Evolutionary conservation across 2,888 invertebrate genomes (phyloP), one percentile per base, ranked within the genome.

Genomic region (Crossocerus cetratus): DNA sequence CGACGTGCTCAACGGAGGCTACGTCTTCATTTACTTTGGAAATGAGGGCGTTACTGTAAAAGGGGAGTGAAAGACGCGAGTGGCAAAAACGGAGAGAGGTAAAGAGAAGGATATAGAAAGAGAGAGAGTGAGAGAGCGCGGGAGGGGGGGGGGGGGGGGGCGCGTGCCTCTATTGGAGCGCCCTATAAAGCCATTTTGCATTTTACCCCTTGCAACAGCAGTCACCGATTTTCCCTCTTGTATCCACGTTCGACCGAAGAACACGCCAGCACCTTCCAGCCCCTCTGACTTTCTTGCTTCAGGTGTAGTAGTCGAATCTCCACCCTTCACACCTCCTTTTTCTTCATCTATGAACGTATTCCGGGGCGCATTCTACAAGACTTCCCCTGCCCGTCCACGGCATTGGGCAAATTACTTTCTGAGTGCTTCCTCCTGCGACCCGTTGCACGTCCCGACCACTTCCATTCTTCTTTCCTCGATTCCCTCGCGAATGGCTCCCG

Each of bases 321-420:
- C 54, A 14, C 43, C 2, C 8, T 59, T 20, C 54, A 54, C 64
- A 43, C 64, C 62, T 49, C 57, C 73, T 65, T 68, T 74, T 71
- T 63, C 68, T 73, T 70, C 61, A 58, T 63, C 72, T 65, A 65
- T 57, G 73, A 74, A 63, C 74, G 80, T 74, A 69, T 68, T 70
- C 75, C 66, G 58, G 32, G 11, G 55, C 69, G 65, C 57, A 58
- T 64, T 74, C 72, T 74, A 74, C 73, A 75, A 65, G 74, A 59
- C 70, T 73, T 63, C 72, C 68, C 65, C 69, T 74, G 73, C 71
- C 72, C 76, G 67, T 57, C 76, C 75, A 59, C 32, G 66, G 83
- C 79, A 81, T 84, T 65, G 79, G 76, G 79, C 83, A 84, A 83
- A 83, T 83, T 83, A 84, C 83, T 84, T 84, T 81, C 79, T 59